Base-by-base conservation (phyloP, 2,797 vertebrate species). In the Rhabdophis nuchalis region DNA sequence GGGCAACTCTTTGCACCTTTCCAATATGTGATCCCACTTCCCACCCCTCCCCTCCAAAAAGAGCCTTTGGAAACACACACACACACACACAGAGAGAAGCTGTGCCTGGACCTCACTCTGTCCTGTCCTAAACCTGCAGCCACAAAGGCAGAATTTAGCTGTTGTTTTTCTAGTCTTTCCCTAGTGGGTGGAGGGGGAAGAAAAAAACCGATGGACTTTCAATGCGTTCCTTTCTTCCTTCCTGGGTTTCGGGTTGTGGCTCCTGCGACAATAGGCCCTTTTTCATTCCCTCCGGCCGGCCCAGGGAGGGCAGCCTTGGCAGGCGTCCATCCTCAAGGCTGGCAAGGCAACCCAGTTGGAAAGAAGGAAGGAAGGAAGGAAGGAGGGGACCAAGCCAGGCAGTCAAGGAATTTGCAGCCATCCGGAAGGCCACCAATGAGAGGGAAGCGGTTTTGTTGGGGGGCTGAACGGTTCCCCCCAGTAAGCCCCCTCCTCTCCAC, bases 281-380 rank as follows among this genome's bases (percentile, higher is more conserved):
- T 3, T 89, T 52, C n/a, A 77, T 89, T 85, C 86, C 54, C 88
- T 87, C 86, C 58, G 16, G 1, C 94, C 56, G 20, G 92, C 46
- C 46, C 12, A 0, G 12, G 72, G 89, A 87, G 85, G 89, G 91
- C n/a, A 46, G 27, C 8, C 10, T 56, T 60, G 89, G 95, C 94
- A 60, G 72, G 12, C 72, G 72, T 92, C 94, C 93, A 93, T n/a
- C 93, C 92, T 29, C 18, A 0, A 58, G 12, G 5, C 90, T 92
- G 95, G 94, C 93, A 92, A 93, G 90, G 94, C 95, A 93, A 89
- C 94, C 91, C 46, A 90, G 23, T 0, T 32, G 3, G 91, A 92
- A 90, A 54, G 68, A 27, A 41, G 23, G 68, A n/a, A 1, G 12
- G 20, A 25, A 12, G 53, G 7, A 46, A 46, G 46, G 46, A 46